Evolutionary conservation across 2,797 vertebrate species (phyloP).

Genomic region (Neoniphon sammara): DNA sequence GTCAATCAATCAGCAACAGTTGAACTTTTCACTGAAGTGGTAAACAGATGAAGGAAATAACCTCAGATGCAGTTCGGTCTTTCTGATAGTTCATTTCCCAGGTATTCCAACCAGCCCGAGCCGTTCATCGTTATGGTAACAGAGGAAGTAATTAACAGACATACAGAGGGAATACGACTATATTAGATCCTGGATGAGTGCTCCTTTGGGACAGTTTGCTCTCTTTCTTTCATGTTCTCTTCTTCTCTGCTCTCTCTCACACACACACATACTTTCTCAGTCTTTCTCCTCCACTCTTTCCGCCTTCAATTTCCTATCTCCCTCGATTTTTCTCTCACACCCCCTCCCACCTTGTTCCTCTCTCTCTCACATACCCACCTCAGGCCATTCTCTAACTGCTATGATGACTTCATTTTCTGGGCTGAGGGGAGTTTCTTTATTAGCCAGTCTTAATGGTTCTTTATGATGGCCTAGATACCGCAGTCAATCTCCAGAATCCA

Average conservation of each 20-base stretch:
- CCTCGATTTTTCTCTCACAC: conserved; percentile 13
- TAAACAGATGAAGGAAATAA: conserved; percentile 72
- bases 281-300: conserved; percentile 14
- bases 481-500: conserved; percentile 37
- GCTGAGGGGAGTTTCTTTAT: conserved; percentile 68
- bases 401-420: conserved; percentile 76
- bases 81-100: conserved; percentile 61
- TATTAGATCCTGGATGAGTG: conserved; percentile 77
- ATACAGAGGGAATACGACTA: conserved; percentile 76
- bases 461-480: conserved; percentile 66
- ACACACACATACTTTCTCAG: background rate
- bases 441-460: conserved; percentile 69
- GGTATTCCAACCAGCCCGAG: conserved; percentile 56
- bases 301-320: conserved; percentile 29
- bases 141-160: conserved; percentile 79
- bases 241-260: conserved; percentile 13
- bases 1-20: conserved; percentile 9
- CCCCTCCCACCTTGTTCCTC: conserved; percentile 4
- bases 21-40: background rate
- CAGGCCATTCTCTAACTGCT: conserved; percentile 63
- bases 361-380: conserved; percentile 46
- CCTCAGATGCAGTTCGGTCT: conserved; percentile 69
- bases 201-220: conserved; percentile 70
- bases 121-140: conserved; percentile 47
- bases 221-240: conserved; percentile 71